These are phyloP conservation scores for Pipistrellus nathusii DNA, from an alignment of 2,797 vertebrate species.

Conservation along the genomic window DNA sequence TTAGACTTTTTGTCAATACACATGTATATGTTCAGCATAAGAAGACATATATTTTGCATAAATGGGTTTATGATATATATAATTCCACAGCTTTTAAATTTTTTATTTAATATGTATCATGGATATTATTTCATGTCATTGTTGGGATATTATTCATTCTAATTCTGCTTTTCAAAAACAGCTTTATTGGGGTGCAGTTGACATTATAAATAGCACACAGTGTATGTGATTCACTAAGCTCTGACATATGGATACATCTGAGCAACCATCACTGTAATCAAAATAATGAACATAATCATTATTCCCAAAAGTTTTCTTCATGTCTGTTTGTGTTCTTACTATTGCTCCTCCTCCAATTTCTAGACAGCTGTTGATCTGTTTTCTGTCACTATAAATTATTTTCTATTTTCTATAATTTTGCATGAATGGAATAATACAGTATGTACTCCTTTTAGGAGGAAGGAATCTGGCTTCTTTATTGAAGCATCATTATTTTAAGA, in stretches of 20 bases:
- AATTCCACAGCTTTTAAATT: not conserved
- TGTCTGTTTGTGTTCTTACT: constrained; percentile 15
- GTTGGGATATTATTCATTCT: constrained; percentile 30
- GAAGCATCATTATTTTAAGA: not conserved
- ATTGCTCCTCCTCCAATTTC: not conserved
- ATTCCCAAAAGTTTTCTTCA: not conserved
- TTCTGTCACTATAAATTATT: constrained; percentile 43
- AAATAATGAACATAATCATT: not conserved
- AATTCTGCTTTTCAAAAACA: constrained; percentile 29
- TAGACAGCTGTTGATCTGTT: constrained; percentile 30
- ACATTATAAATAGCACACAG: not conserved
- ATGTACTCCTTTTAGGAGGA: not conserved
- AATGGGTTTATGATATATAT: not conserved
- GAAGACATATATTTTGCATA: not conserved
- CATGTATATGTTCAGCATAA: not conserved
- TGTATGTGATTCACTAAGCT: not conserved
- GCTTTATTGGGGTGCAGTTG: constrained; percentile 7
- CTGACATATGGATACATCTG: not conserved
- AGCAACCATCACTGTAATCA: constrained; percentile 1
- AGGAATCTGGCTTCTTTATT: not conserved
- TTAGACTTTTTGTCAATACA: not conserved
- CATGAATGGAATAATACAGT: not conserved
- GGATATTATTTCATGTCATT: not conserved
- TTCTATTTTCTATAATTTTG: constrained; percentile 40
- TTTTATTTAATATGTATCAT: not conserved